Evolutionary conservation across 1,140 invertebrate species (phyloP), one percentile per base, ranked within the genome.

Genomic region (Nephila pilipes): DNA sequence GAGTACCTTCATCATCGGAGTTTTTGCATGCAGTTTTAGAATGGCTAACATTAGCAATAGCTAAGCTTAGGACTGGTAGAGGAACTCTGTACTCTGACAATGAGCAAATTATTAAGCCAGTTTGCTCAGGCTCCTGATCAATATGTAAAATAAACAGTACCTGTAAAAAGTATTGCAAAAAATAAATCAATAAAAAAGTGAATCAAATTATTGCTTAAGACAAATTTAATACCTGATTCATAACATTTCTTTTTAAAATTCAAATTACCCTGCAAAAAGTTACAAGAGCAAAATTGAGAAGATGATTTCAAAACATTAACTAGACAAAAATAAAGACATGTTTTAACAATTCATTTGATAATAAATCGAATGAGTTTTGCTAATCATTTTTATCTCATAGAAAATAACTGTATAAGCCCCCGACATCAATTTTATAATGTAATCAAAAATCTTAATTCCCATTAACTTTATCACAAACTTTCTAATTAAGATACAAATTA

Each of bases 11-110:
- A 92, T 92, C 91, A 75, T 92, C 91, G 5, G 83, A 92, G 10
- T 87, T 87, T 58, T 79, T 79, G 22, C 22, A n/a, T 38, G 22
- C 91, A 38, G 63, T 32, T 94, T 95, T 94, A 95, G 95, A 57
- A 94, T 95, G 14, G n/a, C 95, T 96, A n/a, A 98, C 98, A 95
- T 98, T 97, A 1, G 97, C 96, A 94, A 99, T 98, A 46, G 97
- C 97, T 95, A 98, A 98, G 94, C 98, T 98, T 2, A 99, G 95
- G 94, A 98, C 97, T 0, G 98, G 97, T 94, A 97, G 97, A 1
- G 97, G 97, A 22, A 99, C 95, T 63, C 97, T 96, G 95, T 98
- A 98, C 95, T 98, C 97, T 0, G 98, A 97, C 79, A 98, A 96
- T 36, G 97, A 97, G 79, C 96, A 96, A 22, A 97, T 96, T 93